phyloP scores from a whole-genome alignment of 2,113 vertebrate genomes.

The Rattus rattus region DNA sequence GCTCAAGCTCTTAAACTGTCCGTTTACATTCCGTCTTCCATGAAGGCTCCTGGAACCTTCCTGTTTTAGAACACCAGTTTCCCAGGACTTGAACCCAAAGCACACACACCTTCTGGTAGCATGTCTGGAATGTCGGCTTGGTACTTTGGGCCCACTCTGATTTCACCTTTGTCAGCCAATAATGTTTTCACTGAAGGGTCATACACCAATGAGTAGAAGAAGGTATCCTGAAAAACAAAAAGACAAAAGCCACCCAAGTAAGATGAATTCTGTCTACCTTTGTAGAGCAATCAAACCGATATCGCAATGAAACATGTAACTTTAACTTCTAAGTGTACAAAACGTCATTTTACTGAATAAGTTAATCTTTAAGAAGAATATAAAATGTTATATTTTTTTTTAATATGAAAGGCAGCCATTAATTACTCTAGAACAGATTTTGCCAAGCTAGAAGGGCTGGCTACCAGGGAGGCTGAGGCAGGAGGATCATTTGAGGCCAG shows the following conservation, averaged over 20 bases:
- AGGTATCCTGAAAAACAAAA: slow-evolving; percentile 90
- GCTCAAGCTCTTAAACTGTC: not conserved
- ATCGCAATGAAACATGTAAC: slow-evolving; percentile 30
- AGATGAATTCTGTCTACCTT: not conserved
- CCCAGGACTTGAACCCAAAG: not conserved
- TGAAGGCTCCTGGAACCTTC: not conserved
- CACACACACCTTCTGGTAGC: slow-evolving; percentile 92
- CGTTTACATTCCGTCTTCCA: not conserved
- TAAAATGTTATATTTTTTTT: slow-evolving; percentile 2
- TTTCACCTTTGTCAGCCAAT: slow-evolving; percentile 98
- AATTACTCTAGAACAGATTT: slow-evolving; percentile 19
- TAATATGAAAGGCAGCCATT: slow-evolving; percentile 63
- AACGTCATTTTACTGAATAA: slow-evolving; percentile 46
- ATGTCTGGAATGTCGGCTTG: slow-evolving; percentile 98
- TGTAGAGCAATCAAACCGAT: slow-evolving; percentile 46
- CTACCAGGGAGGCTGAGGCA: not conserved
- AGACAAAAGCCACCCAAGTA: slow-evolving; percentile 36
- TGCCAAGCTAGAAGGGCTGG: slow-evolving; percentile 22
- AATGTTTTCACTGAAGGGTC: slow-evolving; percentile 98
- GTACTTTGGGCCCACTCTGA: slow-evolving; percentile 97
- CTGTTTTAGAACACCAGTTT: not conserved
- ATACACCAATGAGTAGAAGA: slow-evolving; percentile 99
- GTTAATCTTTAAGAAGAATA: slow-evolving; percentile 35
- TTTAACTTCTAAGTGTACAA: not conserved
- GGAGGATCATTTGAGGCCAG: not conserved